Evolutionary conservation across 1,140 invertebrate genomes (phyloP).

Genomic region (Trinorchestia longiramus): DNA sequence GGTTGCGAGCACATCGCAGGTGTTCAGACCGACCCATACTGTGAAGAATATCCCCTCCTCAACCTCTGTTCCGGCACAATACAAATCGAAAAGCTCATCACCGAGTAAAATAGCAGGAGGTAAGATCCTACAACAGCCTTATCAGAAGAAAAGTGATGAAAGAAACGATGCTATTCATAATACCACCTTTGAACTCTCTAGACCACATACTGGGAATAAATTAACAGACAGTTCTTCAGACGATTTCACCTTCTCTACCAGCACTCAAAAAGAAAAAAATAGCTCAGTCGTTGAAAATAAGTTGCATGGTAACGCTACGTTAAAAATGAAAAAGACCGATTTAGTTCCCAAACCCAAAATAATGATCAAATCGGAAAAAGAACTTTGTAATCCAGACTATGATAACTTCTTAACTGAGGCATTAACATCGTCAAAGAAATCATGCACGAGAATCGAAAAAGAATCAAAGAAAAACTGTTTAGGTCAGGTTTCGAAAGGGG

Average conservation of each 20-base stretch:
- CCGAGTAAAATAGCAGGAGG: not conserved
- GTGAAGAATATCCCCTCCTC: not conserved
- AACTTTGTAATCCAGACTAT: not conserved
- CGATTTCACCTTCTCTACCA: not conserved
- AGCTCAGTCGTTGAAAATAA: not conserved
- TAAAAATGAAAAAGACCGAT: slow-evolving; percentile 32
- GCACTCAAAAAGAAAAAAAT: not conserved
- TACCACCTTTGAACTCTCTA: not conserved
- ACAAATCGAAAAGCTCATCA: not conserved
- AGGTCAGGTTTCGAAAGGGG: not conserved
- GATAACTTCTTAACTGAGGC: not conserved
- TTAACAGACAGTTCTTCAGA: not conserved
- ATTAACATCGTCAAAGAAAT: not conserved
- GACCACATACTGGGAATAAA: not conserved
- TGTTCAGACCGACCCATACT: not conserved
- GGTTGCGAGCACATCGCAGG: not conserved
- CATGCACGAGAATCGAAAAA: not conserved
- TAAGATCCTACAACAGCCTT: too few species aligned
- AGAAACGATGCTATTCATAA: not conserved
- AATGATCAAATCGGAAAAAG: slow-evolving; percentile 34
- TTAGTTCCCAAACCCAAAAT: slow-evolving; percentile 19
- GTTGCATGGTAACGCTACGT: not conserved
- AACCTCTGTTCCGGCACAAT: not conserved
- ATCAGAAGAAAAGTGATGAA: not conserved
- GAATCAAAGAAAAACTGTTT: not conserved